phyloP scores from a whole-genome alignment of 2,888 invertebrate species.

The Drosophila limbata region DNA sequence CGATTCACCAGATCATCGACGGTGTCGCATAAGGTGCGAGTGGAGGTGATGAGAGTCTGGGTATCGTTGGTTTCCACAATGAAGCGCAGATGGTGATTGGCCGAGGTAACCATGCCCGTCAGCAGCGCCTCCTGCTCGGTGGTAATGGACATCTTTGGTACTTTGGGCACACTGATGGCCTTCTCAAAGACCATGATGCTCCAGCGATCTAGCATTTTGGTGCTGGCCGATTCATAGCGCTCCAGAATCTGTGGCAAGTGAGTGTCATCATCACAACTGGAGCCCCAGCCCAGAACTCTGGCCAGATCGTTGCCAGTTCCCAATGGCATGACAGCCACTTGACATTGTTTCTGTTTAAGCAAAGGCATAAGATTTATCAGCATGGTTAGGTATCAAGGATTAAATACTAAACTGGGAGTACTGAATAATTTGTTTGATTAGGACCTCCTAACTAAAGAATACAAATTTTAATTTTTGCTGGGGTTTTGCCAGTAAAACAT shows the following conservation, averaged over 20 bases:
- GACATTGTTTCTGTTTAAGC: slow-evolving; percentile 91
- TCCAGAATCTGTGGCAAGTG: slow-evolving; percentile 96
- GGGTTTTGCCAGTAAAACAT: too few relatives aligned
- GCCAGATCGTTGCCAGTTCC: slow-evolving; percentile 99
- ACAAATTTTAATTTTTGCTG: too few relatives aligned
- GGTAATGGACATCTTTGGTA: slow-evolving; percentile 86
- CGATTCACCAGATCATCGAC: slow-evolving; percentile 91
- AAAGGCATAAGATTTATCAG: not conserved
- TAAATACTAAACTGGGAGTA: too few relatives aligned
- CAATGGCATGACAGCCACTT: slow-evolving; percentile 96
- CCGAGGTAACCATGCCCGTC: slow-evolving; percentile 91
- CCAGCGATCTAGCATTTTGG: slow-evolving; percentile 99
- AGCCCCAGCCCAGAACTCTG: slow-evolving; percentile 97
- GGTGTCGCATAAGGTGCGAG: slow-evolving; percentile 91
- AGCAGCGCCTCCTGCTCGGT: slow-evolving; percentile 86
- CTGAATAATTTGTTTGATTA: too few relatives aligned
- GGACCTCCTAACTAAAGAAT: too few relatives aligned
- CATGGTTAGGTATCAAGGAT: not conserved
- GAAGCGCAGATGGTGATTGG: slow-evolving; percentile 92
- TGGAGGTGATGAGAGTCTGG: slow-evolving; percentile 89
- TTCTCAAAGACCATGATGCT: slow-evolving; percentile 97
- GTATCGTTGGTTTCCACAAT: slow-evolving; percentile 94
- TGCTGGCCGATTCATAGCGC: slow-evolving; percentile 97
- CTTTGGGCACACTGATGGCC: slow-evolving; percentile 87
- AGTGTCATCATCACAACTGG: slow-evolving; percentile 97